Evolutionary conservation across 2,888 invertebrate genomes (phyloP), one percentile per base, ranked within the genome.

Genomic region (Odontothrips loti): DNA sequence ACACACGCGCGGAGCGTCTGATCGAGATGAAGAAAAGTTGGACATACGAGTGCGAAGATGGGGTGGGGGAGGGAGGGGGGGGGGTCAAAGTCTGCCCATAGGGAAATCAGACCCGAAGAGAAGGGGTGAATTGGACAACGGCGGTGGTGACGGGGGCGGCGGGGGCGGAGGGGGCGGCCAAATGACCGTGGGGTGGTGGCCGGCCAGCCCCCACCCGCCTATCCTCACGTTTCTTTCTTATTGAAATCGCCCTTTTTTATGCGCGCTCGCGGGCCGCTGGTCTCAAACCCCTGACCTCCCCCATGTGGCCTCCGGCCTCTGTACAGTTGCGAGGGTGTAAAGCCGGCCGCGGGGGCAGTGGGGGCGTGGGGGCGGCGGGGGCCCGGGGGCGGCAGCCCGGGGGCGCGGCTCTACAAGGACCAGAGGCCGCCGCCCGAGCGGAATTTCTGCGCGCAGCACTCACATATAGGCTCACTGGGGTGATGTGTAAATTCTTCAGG

Each of bases 101-200:
- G 68, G 68, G 68, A 75, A 75, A 75, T 75, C 27, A 27, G 68
- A 6, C 27, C 23, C 23, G 68, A 27, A 27, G 68, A 27, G 68
- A 27, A 23, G 68, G 68, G 68, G 68, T 75, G 27, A 27, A 75
- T 75, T 75, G 68, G 68, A 75, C 68, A 27, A 75, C 68, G 68
- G 34, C 34, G 12, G 68, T 75, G 12, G 68, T 75, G 23, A 43
- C 34, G 34, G 34, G 34, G 34, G 34, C 6, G 34, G 34, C 34
- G 34, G 34, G 34, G 34, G 34, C 34, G 34, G 34, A n/a, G n/a
- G 68, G 68, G 68, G 68, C 23, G 68, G 20, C 68, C 68, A 75
- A 75, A 75, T 75, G 68, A 75, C 68, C 68, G 58, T 58, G 20
- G 20, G 58, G 58, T 11, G 58, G 20, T 17, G 17, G 58, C 20